Base-by-base conservation (phyloP, 2,888 invertebrate genomes). In the Aromia moschata region DNA sequence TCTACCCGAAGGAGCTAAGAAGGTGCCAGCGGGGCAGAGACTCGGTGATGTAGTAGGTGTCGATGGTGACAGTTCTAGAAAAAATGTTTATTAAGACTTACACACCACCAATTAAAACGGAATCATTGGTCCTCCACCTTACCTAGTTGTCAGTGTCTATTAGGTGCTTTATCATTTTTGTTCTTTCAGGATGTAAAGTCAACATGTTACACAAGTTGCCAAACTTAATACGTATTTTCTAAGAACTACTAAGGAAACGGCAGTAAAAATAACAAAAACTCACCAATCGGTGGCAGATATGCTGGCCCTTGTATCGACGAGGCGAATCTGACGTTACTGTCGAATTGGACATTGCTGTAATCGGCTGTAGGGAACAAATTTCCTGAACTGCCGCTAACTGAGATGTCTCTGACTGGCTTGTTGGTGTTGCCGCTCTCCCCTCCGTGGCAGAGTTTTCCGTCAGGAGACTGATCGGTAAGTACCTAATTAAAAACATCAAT, bases 271-370 rank as follows among this genome's bases (percentile, higher is more conserved):
- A 16, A 16, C 11, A 16, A 11, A 20, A n/a, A 37, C 61, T 60
- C 65, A 63, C 69, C 70, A 25, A 70, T 60, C 5, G 81, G 81
- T 25, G 81, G 81, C 16, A 81, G 67, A 63, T 81, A 81, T 11
- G 74, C 77, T 1, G 79, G 79, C 11, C 80, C 81, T 59, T 74
- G 69, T 14, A 79, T 68, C 0, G 75, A 74, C 0, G 80, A 78
- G n/a, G 71, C 70, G 56, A 77, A 79, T 25, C 77, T 65, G 1
- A 78, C 75, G 43, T 76, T 73, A 45, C 74, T 73, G 4, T 69
- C 74, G 45, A 80, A 74, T 15, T 77, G 68, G 1, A 71, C 73
- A 56, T 79, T 71, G 20, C 70, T 70, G 38, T 73, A 79, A 61
- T 80, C 80, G 2, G 75, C 67, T 2, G 79, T 79, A 54, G 73